Base-by-base conservation (phyloP, 2,113 vertebrate species). In the Gadus chalcogrammus region DNA sequence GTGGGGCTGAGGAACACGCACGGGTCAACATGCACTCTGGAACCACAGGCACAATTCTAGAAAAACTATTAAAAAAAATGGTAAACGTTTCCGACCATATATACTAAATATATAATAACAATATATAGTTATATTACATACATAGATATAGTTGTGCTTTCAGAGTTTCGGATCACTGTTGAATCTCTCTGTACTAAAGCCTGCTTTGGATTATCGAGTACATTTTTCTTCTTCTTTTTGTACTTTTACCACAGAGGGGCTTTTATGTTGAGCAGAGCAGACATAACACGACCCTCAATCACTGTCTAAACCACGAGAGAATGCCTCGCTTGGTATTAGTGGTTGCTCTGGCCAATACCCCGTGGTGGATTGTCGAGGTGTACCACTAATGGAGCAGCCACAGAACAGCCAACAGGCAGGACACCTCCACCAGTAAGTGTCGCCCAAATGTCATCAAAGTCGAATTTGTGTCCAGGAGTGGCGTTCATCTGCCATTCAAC, bases 331-430 rank as follows among this genome's bases (percentile, higher is more conserved):
- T 16, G 0, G 72, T 71, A 63, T 35, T 35, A 35, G 31, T 35
- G 31, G 31, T 5, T 2, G 75, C 81, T 82, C 72, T 86, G 83
- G 71, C 79, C 86, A 83, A 80, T 66, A 68, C 79, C 74, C 84
- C 79, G 79, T 58, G 69, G 31, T 76, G 82, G 82, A 88, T 84
- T 87, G 82, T 87, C 89, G 87, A 86, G 85, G 85, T 79, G 63
- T 66, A 84, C 86, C 84, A 53, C 79, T 74, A 68, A 35, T 58
- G 79, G 38, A 74, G 79, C 65, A 60, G 64, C 66, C 73, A 76
- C 81, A 35, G 4, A 4, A 35, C 6, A 5, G 31, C 4, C 4
- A 2, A 24, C 24, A 5, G 31, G 31, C 31, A 35, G 31, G 31
- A 35, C 31, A 35, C 31, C 31, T 35, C 31, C 31, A 35, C 4